Evolutionary conservation across 2,113 vertebrate species (phyloP).

Genomic region (Lichenostomus cassidix): DNA sequence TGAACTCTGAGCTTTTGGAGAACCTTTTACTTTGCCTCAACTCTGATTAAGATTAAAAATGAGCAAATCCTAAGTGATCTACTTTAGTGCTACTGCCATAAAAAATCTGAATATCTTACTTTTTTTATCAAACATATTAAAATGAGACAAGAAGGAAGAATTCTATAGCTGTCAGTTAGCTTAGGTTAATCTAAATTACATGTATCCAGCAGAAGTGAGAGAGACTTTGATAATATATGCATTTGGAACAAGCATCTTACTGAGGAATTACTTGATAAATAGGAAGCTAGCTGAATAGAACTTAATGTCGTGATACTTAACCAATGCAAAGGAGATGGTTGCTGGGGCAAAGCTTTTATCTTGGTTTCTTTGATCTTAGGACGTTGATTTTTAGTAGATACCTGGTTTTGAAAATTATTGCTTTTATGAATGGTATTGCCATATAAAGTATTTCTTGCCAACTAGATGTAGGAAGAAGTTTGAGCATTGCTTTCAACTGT

Average conservation of each 20-base stretch:
- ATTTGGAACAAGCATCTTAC: neutral
- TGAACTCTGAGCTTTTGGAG: neutral
- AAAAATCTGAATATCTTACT: neutral
- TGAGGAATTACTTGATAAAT: neutral
- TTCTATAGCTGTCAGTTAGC: neutral
- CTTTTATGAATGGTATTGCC: neutral
- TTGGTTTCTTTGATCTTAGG: neutral
- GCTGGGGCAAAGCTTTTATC: conserved; percentile 2
- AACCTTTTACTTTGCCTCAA: neutral
- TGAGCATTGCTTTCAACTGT: neutral
- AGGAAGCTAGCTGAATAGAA: neutral
- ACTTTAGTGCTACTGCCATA: neutral
- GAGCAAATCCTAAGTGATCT: neutral
- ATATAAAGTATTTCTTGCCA: neutral
- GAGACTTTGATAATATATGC: neutral
- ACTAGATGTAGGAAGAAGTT: neutral
- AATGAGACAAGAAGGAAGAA: neutral
- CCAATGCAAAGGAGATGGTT: neutral
- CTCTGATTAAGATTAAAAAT: neutral
- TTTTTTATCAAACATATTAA: neutral
- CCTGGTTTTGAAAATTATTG: neutral
- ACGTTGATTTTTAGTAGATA: neutral
- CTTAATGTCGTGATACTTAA: neutral
- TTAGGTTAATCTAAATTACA: neutral
- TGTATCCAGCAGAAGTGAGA: neutral